Percentiles rank a stretch among this genome's conserved stretches.
Evolutionary conservation across 2,888 invertebrate species (phyloP).

Genomic region (Pollenia angustigena): DNA sequence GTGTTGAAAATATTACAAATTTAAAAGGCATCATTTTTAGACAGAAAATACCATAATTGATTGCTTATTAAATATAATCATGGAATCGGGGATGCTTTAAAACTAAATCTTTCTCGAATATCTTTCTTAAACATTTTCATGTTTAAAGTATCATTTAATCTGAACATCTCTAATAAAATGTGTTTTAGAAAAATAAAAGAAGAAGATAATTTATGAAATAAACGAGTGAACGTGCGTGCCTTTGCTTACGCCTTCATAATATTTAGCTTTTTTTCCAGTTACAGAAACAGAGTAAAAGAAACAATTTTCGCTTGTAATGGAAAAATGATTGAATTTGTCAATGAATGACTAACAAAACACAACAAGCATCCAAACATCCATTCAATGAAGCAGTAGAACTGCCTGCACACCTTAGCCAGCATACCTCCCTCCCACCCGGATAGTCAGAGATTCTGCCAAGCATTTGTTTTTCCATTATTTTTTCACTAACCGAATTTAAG

Average conservation of each 20-base stretch:
- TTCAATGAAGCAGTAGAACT: conserved; percentile 1
- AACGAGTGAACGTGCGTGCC: conserved; percentile 55
- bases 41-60: no score
- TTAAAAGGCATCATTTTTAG: no score
- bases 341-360: conserved; percentile 75
- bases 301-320: conserved; percentile 78
- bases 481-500: background rate
- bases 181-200: conserved; percentile 13
- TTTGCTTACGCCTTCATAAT: conserved; percentile 47
- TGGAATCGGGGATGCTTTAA: no score
- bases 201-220: conserved; percentile 23
- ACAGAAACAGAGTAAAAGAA: conserved; percentile 63
- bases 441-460: background rate
- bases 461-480: background rate
- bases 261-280: conserved; percentile 22
- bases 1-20: no score
- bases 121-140: no score
- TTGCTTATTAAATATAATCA: no score
- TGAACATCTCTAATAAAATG: conserved; percentile 14
- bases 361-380: conserved; percentile 41
- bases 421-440: background rate
- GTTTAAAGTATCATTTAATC: background rate
- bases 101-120: no score
- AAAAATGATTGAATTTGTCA: conserved; percentile 83
- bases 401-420: conserved; percentile 1